Evolutionary conservation across 2,797 vertebrate species (phyloP).

Genomic region (Sardinella longiceps): DNA sequence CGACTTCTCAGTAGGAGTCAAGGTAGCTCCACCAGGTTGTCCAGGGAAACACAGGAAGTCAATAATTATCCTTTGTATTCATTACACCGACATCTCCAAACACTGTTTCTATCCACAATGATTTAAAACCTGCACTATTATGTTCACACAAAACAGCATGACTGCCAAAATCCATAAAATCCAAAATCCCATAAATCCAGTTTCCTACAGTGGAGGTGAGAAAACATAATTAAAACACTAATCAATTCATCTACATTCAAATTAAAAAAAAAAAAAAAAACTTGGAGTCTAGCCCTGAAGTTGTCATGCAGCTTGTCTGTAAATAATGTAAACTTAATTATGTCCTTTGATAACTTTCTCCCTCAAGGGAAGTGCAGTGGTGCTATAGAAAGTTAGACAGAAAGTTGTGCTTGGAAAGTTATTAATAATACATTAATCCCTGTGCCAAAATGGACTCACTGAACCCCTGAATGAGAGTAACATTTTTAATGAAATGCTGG

Average conservation of each 20-base stretch:
- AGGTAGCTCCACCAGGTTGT: background rate
- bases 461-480: constrained; percentile 2
- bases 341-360: background rate
- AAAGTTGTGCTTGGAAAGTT: background rate
- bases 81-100: background rate
- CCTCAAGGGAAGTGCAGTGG: background rate
- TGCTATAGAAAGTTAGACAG: background rate
- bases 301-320: background rate
- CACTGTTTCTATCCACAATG: background rate
- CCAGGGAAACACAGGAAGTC: background rate
- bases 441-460: background rate
- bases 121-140: background rate
- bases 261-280: background rate
- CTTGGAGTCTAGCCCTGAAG: background rate
- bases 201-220: background rate
- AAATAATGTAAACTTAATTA: background rate
- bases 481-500: constrained; percentile 2
- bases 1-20: background rate
- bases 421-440: background rate
- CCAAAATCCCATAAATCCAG: background rate
- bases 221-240: background rate
- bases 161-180: background rate
- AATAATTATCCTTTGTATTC: constrained; percentile 8
- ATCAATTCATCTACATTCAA: constrained; percentile 2
- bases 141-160: background rate